Evolutionary conservation across 2,888 invertebrate genomes (phyloP), one percentile per base, ranked within the genome.

Genomic region (Danaus chrysippus): DNA sequence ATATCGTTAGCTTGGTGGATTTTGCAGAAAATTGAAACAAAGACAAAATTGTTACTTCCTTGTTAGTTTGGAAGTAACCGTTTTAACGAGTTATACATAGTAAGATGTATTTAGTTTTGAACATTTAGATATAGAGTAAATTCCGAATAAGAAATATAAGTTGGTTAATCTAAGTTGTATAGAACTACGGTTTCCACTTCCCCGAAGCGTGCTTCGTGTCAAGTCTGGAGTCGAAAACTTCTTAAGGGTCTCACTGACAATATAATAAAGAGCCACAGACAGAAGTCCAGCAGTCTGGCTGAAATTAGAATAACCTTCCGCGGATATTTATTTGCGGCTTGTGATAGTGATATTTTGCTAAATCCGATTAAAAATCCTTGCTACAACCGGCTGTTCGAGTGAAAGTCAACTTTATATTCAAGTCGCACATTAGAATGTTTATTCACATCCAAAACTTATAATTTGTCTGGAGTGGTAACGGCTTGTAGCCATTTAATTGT

Each of bases 391-490:
- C 17, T 3, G 9, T 19, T 12, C 53, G 15, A 59, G 11, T 17
- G 66, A 66, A 66, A 66, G 66, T 49, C 34, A 15, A 11, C 3
- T 64, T 64, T 58, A 44, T 23, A 64, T 59, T 64, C 62, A 41
- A 62, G 12, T 42, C 57, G 11, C 54, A 41, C 15, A 41, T 57
- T 53, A 57, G 23, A 49, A 46, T 43, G 49, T 57, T 57, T 54
- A 59, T 54, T 54, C 61, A 63, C 53, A 42, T 17, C 49, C 54
- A 46, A 59, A 59, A 54, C 13, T 17, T 59, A 57, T 58, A 62
- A 64, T 54, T 63, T 53, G 59, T 34, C 41, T 17, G 55, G 43
- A 19, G 53, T 42, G 53, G 19, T 15, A 42, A 34, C 56, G 62
- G 52, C 34, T 62, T 62, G 42, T 42, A 52, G 56, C 59, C 17